Percentiles rank a stretch among this genome's conserved stretches.
Conservation (phyloP, 2,113 vertebrate species). For the Neolamprologus sp. region DNA sequence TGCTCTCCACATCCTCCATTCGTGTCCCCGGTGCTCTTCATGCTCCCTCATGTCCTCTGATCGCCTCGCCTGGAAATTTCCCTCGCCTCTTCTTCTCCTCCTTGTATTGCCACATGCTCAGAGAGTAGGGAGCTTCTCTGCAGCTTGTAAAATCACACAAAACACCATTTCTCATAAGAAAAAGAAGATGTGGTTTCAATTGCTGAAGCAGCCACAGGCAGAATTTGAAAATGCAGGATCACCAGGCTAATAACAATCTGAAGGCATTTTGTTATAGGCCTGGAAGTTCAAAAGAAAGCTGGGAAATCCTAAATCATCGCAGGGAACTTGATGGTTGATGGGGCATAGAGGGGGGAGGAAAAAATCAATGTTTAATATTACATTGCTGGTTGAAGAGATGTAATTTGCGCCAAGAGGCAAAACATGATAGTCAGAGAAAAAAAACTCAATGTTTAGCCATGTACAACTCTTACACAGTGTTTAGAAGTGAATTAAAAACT, state of each 20-base stretch:
- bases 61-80: neutral
- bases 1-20: neutral
- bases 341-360: neutral
- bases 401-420: constrained; percentile 18
- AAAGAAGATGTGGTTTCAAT: neutral
- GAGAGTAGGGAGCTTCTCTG: neutral
- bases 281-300: neutral
- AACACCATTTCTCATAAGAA: constrained; percentile 2
- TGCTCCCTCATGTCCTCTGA: neutral
- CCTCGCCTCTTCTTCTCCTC: neutral
- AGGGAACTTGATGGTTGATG: constrained; percentile 9
- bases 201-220: neutral
- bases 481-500: neutral
- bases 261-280: neutral
- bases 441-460: neutral
- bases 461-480: neutral
- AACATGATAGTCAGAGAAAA: constrained; percentile 2
- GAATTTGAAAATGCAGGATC: neutral
- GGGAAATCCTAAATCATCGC: neutral
- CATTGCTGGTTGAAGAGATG: constrained; percentile 5
- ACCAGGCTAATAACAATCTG: constrained; percentile 5
- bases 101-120: neutral
- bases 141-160: constrained; percentile 10
- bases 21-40: neutral
- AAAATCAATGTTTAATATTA: constrained; percentile 46